Conservation (phyloP, 2,797 vertebrate species). For the Amphiprion clarkii region DNA sequence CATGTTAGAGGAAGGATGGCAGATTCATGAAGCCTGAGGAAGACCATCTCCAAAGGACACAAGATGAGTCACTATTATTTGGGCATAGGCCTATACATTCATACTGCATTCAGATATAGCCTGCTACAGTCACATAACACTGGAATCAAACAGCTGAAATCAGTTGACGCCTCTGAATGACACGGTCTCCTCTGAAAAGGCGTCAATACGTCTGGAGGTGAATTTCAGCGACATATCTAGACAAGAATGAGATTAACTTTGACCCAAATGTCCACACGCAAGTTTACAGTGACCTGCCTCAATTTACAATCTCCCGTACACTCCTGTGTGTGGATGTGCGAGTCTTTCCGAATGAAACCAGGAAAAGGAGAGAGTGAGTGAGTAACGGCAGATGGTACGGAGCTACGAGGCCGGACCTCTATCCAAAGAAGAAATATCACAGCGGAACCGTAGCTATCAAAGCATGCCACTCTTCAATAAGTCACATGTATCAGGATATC, state of each 20-base stretch:
- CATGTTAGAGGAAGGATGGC: too few relatives aligned
- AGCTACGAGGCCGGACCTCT: constrained; percentile 13
- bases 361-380: not conserved
- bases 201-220: constrained; percentile 78
- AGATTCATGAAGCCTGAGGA: not conserved
- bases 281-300: constrained; percentile 40
- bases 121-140: constrained; percentile 10
- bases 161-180: constrained; percentile 30
- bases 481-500: constrained; percentile 57
- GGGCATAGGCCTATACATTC: not conserved
- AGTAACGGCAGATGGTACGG: constrained; percentile 6
- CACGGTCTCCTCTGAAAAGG: constrained; percentile 56
- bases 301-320: constrained; percentile 18
- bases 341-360: not conserved
- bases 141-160: constrained; percentile 33
- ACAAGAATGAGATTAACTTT: constrained; percentile 65
- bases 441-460: constrained; percentile 49
- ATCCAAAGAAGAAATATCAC: constrained; percentile 55
- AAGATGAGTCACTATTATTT: not conserved
- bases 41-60: not conserved
- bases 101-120: too few relatives aligned
- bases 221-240: constrained; percentile 61
- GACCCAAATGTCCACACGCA: constrained; percentile 45
- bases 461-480: constrained; percentile 51
- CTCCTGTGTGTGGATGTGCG: constrained; percentile 1